phyloP scores from a whole-genome alignment of 2,113 vertebrate species.

The Alectura lathami region DNA sequence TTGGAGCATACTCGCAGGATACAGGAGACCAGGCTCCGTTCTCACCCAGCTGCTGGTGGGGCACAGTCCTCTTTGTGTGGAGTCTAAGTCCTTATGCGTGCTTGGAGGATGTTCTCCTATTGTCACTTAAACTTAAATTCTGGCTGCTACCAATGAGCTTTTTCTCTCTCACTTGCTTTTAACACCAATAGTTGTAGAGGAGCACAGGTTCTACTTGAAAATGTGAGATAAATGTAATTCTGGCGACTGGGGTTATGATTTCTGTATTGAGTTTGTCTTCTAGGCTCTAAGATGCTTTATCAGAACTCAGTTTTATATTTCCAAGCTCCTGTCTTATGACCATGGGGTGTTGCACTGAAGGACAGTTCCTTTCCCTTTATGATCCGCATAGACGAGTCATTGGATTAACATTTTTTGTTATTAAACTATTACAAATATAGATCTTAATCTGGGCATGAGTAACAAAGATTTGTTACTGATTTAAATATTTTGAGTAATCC shows the following conservation, averaged over 20 bases:
- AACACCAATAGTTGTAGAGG: neutral
- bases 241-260: neutral
- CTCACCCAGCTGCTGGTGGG: neutral
- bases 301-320: neutral
- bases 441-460: neutral
- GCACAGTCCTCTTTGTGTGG: neutral
- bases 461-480: neutral
- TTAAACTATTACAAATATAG: neutral
- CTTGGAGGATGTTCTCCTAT: neutral
- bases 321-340: neutral
- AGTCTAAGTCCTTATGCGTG: neutral
- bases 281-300: neutral
- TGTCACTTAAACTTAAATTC: neutral
- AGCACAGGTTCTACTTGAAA: neutral
- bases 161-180: neutral
- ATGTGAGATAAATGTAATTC: neutral
- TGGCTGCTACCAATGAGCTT: neutral
- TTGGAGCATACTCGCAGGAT: neutral
- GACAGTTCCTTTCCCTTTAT: neutral
- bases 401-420: neutral
- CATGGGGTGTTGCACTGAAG: neutral
- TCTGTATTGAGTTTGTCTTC: neutral
- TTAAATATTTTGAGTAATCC: neutral
- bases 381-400: rapidly evolving
- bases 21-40: neutral